Evolutionary conservation across 2,888 invertebrate genomes (phyloP).

Genomic region (Smittia aterrima): DNA sequence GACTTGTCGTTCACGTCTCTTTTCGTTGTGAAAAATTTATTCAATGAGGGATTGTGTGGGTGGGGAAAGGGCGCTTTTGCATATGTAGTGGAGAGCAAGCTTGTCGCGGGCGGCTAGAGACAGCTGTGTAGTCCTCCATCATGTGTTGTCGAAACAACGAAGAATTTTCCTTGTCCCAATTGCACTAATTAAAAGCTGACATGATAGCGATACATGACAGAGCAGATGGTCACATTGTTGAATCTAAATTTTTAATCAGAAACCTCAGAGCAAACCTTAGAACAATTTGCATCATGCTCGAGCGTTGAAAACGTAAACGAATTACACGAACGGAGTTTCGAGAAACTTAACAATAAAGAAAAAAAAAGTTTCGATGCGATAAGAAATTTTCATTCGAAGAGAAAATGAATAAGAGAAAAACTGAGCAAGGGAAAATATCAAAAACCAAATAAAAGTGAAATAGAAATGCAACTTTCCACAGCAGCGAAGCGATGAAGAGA

Average conservation of each 20-base stretch:
- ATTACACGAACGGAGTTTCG: not conserved
- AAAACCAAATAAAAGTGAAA: constrained; percentile 7
- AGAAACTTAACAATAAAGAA: not conserved
- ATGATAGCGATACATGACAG: constrained; percentile 26
- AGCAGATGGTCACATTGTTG: not conserved
- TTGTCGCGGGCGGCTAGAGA: not conserved
- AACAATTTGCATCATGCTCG: constrained; percentile 2
- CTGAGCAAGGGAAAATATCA: not conserved
- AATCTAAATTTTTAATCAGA: constrained; percentile 4
- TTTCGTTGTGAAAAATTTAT: not conserved
- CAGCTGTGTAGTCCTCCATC: not conserved
- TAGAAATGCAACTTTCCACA: constrained; percentile 11
- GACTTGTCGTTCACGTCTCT: not conserved
- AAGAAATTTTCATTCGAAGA: not conserved
- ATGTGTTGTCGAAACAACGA: not conserved
- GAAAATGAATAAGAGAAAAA: not conserved
- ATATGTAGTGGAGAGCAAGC: not conserved
- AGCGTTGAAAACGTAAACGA: not conserved
- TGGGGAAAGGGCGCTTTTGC: not conserved
- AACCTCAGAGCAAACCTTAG: not conserved
- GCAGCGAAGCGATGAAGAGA: not conserved
- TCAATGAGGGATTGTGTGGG: not conserved
- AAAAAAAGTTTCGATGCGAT: not conserved
- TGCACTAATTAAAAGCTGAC: constrained; percentile 36
- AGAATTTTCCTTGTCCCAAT: constrained; percentile 15